Evolutionary conservation across 2,888 invertebrate genomes (phyloP).

Genomic region (Cephus rjabovi): DNA sequence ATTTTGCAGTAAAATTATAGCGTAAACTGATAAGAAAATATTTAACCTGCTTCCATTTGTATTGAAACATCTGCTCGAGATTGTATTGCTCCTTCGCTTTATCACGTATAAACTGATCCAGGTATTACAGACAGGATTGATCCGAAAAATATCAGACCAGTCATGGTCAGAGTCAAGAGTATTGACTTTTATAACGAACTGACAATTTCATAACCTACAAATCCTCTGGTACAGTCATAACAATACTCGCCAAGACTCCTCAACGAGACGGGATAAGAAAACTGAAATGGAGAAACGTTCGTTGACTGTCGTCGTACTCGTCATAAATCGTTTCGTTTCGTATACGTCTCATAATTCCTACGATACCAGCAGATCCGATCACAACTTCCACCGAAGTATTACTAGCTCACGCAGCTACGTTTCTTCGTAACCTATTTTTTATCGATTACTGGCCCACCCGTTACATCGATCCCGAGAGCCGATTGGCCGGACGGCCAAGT

Average conservation of each 20-base stretch:
- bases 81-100: constrained; percentile 25
- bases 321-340: neutral
- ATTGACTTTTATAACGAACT: neutral
- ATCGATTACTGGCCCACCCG: neutral
- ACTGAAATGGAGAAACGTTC: neutral
- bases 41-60: neutral
- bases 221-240: neutral
- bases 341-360: neutral
- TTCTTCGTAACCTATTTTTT: neutral
- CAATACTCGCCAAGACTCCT: neutral
- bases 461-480: neutral
- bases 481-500: neutral
- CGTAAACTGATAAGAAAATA: too few species aligned
- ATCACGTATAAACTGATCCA: neutral
- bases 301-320: neutral
- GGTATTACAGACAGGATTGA: constrained; percentile 15
- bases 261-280: neutral
- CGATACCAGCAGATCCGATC: neutral
- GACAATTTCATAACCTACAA: too few species aligned
- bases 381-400: neutral
- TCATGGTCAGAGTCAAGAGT: neutral
- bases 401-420: neutral
- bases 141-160: constrained; percentile 13
- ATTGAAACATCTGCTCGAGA: constrained; percentile 34
- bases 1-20: too few species aligned